Base-by-base conservation (phyloP, 2,797 vertebrate genomes). In the Sandelia bainsii region DNA sequence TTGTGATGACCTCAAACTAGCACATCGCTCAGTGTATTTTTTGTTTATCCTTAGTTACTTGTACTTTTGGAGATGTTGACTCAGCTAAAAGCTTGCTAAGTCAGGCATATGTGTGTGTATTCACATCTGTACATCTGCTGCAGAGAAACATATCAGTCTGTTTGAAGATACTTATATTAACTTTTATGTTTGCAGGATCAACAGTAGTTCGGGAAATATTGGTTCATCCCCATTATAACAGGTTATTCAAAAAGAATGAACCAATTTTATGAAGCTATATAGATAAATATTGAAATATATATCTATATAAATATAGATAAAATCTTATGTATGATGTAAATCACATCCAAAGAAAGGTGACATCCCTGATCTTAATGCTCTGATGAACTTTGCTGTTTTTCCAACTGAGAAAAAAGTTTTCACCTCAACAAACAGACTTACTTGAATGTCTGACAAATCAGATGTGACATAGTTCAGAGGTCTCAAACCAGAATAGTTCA, bases 1-100 rank as follows among this genome's bases (percentile, higher is more conserved):
- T 91, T 17, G 76, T 12, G 7, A 86, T 92, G 89, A 88, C 86
- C 46, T 23, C 12, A 8, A 52, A 79, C 80, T 77, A 85, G 71
- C 67, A 61, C 77, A 75, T 69, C 46, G 14, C 62, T 81, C 60
- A n/a, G 54, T 83, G 62, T 84, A 90, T 75, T 75, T 86, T 68
- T 79, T 80, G 75, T 89, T 85, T 88, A 75, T 80, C 65, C 84
- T 77, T 87, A 67, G 27, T 65, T 79, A 46, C 62, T 78, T 73
- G 62, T 54, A 39, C 54, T 78, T 73, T 16, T 62, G 53, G 71
- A 87, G 59, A 71, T 69, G 23, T 56, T 82, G 83, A 83, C 60
- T 86, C 77, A 61, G 61, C 61, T 61, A 73, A 65, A 59, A 72
- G 69, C 61, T 54, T 27, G 60, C 78, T 40, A 52, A 63, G 53